phyloP scores from a whole-genome alignment of 2,113 vertebrate genomes.

The Triplophysa tibetana region DNA sequence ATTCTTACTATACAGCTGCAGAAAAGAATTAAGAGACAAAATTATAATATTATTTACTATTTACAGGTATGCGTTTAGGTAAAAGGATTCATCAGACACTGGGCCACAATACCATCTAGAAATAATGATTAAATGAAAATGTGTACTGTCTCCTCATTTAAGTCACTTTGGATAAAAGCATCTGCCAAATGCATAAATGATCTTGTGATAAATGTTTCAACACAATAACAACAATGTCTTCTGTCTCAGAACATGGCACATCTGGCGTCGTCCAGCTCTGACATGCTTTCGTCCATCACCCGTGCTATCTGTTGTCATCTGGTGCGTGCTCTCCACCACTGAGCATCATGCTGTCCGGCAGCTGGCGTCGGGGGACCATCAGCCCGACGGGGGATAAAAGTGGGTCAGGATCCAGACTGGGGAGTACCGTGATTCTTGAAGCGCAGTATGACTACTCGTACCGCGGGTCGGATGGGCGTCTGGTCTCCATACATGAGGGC shows the following conservation, averaged over 20 bases:
- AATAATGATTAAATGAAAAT: no score
- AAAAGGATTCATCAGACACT: no score
- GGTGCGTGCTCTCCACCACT: conserved; percentile 10
- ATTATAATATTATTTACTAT: no score
- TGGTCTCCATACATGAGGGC: conserved; percentile 82
- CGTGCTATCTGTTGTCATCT: conserved; percentile 28
- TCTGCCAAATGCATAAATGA: no score
- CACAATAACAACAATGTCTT: neutral
- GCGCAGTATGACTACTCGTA: conserved; percentile 85
- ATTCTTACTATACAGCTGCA: no score
- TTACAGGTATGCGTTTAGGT: no score
- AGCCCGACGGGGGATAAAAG: conserved; percentile 41
- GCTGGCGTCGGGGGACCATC: conserved; percentile 64
- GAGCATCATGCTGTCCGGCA: conserved; percentile 78
- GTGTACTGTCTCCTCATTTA: no score
- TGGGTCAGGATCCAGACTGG: conserved; percentile 59
- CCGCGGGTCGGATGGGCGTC: conserved; percentile 75
- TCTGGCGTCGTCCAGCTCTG: conserved; percentile 53
- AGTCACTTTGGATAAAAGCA: no score
- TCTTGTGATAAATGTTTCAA: no score
- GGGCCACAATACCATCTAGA: no score
- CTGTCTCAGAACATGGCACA: conserved; percentile 71
- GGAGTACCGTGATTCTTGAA: conserved; percentile 73
- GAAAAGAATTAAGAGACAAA: no score
- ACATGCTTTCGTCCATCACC: conserved; percentile 34